Conservation (phyloP, 2,888 invertebrate genomes). For the Zygothrica quintamaculata region DNA sequence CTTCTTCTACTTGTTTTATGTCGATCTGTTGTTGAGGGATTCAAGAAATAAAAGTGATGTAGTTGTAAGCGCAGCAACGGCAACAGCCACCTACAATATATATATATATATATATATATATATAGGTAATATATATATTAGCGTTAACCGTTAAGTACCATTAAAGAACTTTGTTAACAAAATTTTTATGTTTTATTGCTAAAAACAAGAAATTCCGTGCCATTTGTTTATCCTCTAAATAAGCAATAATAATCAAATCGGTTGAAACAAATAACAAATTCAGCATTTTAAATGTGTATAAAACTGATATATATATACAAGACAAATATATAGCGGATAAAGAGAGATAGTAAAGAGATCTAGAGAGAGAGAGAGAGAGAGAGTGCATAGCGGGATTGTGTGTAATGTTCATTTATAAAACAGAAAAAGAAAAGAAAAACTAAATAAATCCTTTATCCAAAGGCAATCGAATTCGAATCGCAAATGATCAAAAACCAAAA, state of each 20-base stretch:
- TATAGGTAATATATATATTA: slow-evolving; percentile 4
- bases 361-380: slow-evolving; percentile 8
- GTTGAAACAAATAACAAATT: slow-evolving; percentile 53
- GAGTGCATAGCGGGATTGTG: slow-evolving; percentile 55
- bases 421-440: slow-evolving; percentile 36
- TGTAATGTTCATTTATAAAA: slow-evolving; percentile 60
- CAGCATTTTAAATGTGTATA: slow-evolving; percentile 69
- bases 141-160: slow-evolving; percentile 29
- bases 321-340: not conserved
- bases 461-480: slow-evolving; percentile 77
- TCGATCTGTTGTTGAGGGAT: slow-evolving; percentile 61
- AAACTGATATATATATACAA: slow-evolving; percentile 19
- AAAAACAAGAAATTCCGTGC: slow-evolving; percentile 72
- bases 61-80: slow-evolving; percentile 79
- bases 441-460: slow-evolving; percentile 70
- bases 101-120: slow-evolving; percentile 24
- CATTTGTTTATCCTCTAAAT: slow-evolving; percentile 76
- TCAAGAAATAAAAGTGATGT: slow-evolving; percentile 83
- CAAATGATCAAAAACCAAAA: slow-evolving; percentile 80
- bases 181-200: slow-evolving; percentile 63
- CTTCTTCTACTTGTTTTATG: too few species aligned
- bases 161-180: slow-evolving; percentile 56
- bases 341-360: not conserved
- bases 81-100: slow-evolving; percentile 51
- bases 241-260: slow-evolving; percentile 75